Percentiles rank a stretch among this genome's conserved stretches.
phyloP scores from a whole-genome alignment of 2,888 invertebrate species.

The Hoplodrina blanda region DNA sequence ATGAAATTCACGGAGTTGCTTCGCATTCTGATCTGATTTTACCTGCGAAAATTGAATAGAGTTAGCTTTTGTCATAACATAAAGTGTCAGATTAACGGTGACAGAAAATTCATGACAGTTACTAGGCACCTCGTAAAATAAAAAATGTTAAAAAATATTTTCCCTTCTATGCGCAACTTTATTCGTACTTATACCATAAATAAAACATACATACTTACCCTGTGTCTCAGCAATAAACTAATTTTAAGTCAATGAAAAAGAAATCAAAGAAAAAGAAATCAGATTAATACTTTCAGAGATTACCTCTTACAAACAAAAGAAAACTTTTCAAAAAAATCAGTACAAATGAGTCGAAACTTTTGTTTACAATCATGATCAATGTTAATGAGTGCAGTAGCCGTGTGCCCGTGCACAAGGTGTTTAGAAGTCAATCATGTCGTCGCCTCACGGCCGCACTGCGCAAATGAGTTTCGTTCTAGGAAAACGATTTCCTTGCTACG shows the following conservation, averaged over 20 bases:
- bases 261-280: too few relatives aligned
- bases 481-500: slow-evolving; percentile 64
- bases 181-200: too few relatives aligned
- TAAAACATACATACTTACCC: too few relatives aligned
- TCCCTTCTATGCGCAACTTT: too few relatives aligned
- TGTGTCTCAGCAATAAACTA: too few relatives aligned
- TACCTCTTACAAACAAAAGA: too few relatives aligned
- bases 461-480: slow-evolving; percentile 55
- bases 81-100: neutral
- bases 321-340: too few relatives aligned
- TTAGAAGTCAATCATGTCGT: slow-evolving; percentile 45
- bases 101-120: too few relatives aligned
- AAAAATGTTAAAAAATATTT: too few relatives aligned
- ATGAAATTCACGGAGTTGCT: slow-evolving; percentile 41
- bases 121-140: too few relatives aligned
- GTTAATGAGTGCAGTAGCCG: slow-evolving; percentile 32
- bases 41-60: neutral
- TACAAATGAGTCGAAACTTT: slow-evolving; percentile 8
- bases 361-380: slow-evolving; percentile 12
- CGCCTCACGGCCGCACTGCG: slow-evolving; percentile 36
- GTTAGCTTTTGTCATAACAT: neutral
- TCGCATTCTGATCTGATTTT: slow-evolving; percentile 10
- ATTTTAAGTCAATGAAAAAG: too few relatives aligned
- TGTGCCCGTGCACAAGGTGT: slow-evolving; percentile 34
- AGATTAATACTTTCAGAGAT: too few relatives aligned